Evolutionary conservation across 2,113 vertebrate genomes (phyloP).

Genomic region (Clarias batrachus): DNA sequence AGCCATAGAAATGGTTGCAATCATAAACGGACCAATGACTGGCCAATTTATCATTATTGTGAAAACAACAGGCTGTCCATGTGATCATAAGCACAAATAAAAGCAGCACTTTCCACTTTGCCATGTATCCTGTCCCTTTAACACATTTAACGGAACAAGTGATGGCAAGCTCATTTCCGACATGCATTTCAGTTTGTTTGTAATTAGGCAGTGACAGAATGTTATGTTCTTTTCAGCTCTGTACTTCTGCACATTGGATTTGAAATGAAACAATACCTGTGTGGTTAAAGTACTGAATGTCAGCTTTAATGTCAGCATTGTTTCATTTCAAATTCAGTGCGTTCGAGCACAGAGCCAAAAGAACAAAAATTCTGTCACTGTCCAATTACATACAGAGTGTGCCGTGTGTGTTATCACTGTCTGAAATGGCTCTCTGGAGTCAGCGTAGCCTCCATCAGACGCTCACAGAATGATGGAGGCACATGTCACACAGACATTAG

Average conservation of each 20-base stretch:
- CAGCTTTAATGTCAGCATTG: slow-evolving; percentile 33
- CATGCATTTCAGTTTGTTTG: background rate
- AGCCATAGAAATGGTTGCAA: background rate
- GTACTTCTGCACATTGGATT: background rate
- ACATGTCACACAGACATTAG: slow-evolving; percentile 36
- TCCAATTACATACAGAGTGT: slow-evolving; percentile 23
- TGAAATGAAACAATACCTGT: slow-evolving; percentile 20
- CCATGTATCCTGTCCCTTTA: background rate
- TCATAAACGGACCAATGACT: background rate
- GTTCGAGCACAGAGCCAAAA: background rate
- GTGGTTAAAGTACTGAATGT: slow-evolving; percentile 32
- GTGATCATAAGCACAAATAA: background rate
- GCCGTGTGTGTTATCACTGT: slow-evolving; percentile 10
- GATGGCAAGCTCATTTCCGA: background rate
- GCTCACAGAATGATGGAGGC: slow-evolving; percentile 9
- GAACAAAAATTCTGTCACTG: slow-evolving; percentile 28
- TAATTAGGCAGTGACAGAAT: slow-evolving; percentile 18
- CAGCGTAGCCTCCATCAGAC: slow-evolving; percentile 20
- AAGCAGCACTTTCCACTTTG: background rate
- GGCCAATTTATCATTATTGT: background rate
- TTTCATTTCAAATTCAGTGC: slow-evolving; percentile 29
- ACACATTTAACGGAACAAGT: background rate
- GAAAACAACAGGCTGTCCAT: background rate
- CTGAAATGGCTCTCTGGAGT: slow-evolving; percentile 31
- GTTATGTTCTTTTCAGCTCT: background rate